These are phyloP conservation scores for Drymodes brunneopygia DNA, from an alignment of 2,113 vertebrate genomes.

Conservation along the genomic window DNA sequence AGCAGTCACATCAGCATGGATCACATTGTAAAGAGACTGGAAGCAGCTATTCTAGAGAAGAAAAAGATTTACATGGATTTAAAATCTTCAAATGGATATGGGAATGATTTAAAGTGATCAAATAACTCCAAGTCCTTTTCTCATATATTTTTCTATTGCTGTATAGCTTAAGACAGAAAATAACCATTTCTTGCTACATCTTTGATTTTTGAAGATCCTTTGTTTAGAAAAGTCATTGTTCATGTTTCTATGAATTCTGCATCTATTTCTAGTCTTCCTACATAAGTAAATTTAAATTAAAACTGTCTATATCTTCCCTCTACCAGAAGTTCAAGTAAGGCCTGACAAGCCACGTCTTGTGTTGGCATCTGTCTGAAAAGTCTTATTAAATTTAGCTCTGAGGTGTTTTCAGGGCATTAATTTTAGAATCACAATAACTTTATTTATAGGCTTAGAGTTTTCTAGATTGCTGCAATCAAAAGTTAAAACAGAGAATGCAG, in stretches of 20 bases:
- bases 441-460: not conserved
- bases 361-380: not conserved
- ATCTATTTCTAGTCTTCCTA: not conserved
- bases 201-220: not conserved
- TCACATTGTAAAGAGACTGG: not conserved
- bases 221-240: not conserved
- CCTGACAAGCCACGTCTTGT: not conserved
- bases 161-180: not conserved
- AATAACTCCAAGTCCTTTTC: not conserved
- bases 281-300: not conserved
- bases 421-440: slow-evolving; percentile 17
- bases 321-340: not conserved
- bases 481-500: not conserved
- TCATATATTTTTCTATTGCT: not conserved
- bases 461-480: slow-evolving; percentile 1
- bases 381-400: not conserved
- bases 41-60: not conserved
- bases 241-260: not conserved
- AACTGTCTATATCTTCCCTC: not conserved
- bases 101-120: not conserved
- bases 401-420: slow-evolving; percentile 1
- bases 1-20: slow-evolving; percentile 10
- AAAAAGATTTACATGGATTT: not conserved
- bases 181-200: not conserved
- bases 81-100: not conserved